Evolutionary conservation across 2,888 invertebrate species (phyloP).

Genomic region (Allacma fusca): DNA sequence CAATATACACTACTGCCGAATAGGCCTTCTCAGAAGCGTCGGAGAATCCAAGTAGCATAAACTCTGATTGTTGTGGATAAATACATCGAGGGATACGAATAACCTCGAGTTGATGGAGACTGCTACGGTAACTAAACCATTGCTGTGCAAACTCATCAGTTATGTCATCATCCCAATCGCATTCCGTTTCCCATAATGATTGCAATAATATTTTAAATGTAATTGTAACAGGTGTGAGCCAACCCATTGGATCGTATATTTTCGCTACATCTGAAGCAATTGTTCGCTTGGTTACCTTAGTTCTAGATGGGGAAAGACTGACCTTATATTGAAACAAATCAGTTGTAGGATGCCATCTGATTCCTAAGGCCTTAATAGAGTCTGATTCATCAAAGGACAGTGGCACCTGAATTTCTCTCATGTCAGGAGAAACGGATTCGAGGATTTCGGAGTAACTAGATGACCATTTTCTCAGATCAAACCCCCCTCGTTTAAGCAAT

Average conservation of each 20-base stretch:
- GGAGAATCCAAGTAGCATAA: background rate
- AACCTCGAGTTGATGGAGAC: background rate
- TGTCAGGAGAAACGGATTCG: background rate
- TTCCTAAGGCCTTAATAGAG: background rate
- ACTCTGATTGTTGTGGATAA: background rate
- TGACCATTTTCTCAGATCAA: background rate
- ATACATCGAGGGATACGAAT: background rate
- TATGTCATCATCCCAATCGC: background rate
- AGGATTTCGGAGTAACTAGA: slow-evolving; percentile 1
- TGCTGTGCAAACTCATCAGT: background rate
- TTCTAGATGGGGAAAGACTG: background rate
- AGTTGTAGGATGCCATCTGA: background rate
- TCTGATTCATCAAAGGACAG: background rate
- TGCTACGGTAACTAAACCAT: background rate
- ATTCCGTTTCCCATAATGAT: background rate
- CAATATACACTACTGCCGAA: background rate
- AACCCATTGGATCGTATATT: slow-evolving; percentile 4
- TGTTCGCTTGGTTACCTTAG: background rate
- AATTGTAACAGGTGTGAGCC: background rate
- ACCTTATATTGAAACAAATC: background rate
- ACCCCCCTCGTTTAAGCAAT: background rate
- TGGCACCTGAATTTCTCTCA: background rate
- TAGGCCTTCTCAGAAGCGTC: background rate
- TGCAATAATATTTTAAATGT: background rate
- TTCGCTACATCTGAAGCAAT: background rate